These are phyloP conservation scores for Cremastinae sp. DNA, from an alignment of 2,888 invertebrate species.

Conservation along the genomic window DNA sequence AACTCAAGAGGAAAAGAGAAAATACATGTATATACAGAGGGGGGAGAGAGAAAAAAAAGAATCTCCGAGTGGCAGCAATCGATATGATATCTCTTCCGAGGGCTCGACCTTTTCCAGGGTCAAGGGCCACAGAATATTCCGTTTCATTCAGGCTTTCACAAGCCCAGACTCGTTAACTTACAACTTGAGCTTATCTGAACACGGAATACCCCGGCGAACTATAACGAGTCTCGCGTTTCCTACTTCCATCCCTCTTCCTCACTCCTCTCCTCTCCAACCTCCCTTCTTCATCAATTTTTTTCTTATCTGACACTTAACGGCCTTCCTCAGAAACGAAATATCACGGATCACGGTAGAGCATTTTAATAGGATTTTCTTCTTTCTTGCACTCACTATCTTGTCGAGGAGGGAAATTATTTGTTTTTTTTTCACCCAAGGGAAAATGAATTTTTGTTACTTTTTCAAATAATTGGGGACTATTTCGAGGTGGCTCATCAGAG, in stretches of 20 bases:
- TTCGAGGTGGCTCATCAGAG: neutral
- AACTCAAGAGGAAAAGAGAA: neutral
- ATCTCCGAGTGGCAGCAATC: conserved; percentile 45
- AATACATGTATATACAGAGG: conserved; percentile 30
- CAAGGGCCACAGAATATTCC: conserved; percentile 59
- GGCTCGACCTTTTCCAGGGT: conserved; percentile 62
- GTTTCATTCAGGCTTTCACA: conserved; percentile 34
- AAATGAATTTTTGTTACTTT: too few species aligned
- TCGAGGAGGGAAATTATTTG: too few species aligned
- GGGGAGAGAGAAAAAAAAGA: neutral
- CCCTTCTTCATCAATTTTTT: neutral
- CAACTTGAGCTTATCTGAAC: conserved; percentile 42
- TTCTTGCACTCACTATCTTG: neutral
- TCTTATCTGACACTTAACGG: neutral
- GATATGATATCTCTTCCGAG: conserved; percentile 57
- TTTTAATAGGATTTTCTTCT: neutral
- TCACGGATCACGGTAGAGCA: neutral
- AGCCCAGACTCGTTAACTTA: conserved; percentile 46
- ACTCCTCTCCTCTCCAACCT: neutral
- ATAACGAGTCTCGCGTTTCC: conserved; percentile 39
- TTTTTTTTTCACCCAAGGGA: too few species aligned
- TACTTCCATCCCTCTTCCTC: conserved; percentile 6
- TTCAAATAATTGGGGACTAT: neutral
- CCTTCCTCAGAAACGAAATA: neutral
- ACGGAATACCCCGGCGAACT: conserved; percentile 35